These are phyloP conservation scores for Melanotaenia maccullochi DNA, from an alignment of 2,797 vertebrate species.

Conservation along the genomic window DNA sequence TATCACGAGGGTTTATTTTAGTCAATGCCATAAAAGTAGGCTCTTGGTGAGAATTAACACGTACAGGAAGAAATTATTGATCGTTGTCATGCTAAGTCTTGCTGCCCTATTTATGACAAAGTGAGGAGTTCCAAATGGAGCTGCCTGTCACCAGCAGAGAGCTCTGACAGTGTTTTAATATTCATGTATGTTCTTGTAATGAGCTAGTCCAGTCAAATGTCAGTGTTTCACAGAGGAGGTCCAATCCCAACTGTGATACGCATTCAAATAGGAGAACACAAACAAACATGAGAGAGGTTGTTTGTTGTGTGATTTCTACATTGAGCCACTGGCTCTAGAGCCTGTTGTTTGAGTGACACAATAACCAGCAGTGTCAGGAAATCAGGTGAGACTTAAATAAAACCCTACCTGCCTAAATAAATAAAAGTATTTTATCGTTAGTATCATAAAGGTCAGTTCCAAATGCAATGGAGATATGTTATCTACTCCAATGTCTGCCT, in stretches of 20 bases:
- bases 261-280: conserved; percentile 58
- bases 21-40: conserved; percentile 31
- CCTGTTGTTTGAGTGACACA: conserved; percentile 34
- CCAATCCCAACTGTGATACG: conserved; percentile 56
- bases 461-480: conserved; percentile 26
- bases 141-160: conserved; percentile 52
- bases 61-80: conserved; percentile 42
- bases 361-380: conserved; percentile 27
- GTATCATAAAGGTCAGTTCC: conserved; percentile 30
- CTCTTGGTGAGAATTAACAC: conserved; percentile 42
- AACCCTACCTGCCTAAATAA: conserved; percentile 6
- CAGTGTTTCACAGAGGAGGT: conserved; percentile 51
- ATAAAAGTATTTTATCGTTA: conserved; percentile 12
- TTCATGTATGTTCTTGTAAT: conserved; percentile 61
- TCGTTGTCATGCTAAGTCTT: conserved; percentile 34
- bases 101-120: conserved; percentile 39
- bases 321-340: conserved; percentile 28
- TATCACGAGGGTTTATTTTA: conserved; percentile 27
- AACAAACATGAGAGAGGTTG: conserved; percentile 53
- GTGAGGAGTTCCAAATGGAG: conserved; percentile 41
- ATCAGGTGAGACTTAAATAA: conserved; percentile 10
- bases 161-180: conserved; percentile 60
- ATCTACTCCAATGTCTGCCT: conserved; percentile 21
- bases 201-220: conserved; percentile 63
- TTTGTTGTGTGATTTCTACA: conserved; percentile 47